Conservation (phyloP, 2,797 vertebrate genomes). For the Microcaecilia unicolor region DNA sequence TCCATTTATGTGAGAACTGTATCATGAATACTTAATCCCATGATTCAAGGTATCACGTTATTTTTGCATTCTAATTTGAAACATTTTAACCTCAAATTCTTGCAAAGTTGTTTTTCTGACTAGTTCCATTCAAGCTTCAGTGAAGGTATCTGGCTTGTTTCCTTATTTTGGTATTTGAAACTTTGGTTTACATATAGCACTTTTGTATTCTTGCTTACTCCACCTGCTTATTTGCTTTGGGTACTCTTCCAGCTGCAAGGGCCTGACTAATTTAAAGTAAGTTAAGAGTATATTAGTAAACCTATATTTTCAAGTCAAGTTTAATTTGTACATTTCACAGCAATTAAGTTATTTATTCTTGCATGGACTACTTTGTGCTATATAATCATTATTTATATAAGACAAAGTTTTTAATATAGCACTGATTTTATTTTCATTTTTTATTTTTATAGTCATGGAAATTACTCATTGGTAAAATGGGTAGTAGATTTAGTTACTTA, state of each 20-base stretch:
- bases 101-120: slow-evolving; percentile 40
- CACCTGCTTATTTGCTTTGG: slow-evolving; percentile 17
- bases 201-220: slow-evolving; percentile 54
- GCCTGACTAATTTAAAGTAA: slow-evolving; percentile 32
- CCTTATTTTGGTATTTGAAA: slow-evolving; percentile 60
- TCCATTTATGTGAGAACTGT: slow-evolving; percentile 68
- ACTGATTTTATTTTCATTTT: slow-evolving; percentile 55
- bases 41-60: slow-evolving; percentile 36
- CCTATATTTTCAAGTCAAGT: slow-evolving; percentile 48
- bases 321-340: slow-evolving; percentile 49
- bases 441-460: slow-evolving; percentile 9
- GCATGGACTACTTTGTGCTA: slow-evolving; percentile 48
- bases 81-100: slow-evolving; percentile 42
- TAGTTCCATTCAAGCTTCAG: slow-evolving; percentile 53
- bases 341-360: slow-evolving; percentile 31
- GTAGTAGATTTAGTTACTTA: slow-evolving; percentile 52
- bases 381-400: slow-evolving; percentile 60
- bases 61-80: slow-evolving; percentile 40
- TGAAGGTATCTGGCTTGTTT: slow-evolving; percentile 47
- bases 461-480: slow-evolving; percentile 34
- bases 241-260: slow-evolving; percentile 23
- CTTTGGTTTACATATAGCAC: slow-evolving; percentile 72
- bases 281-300: slow-evolving; percentile 34
- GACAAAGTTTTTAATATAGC: slow-evolving; percentile 56
- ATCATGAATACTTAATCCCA: slow-evolving; percentile 57